Evolutionary conservation across 2,797 vertebrate genomes (phyloP).

Genomic region (Eulemur mongoz): DNA sequence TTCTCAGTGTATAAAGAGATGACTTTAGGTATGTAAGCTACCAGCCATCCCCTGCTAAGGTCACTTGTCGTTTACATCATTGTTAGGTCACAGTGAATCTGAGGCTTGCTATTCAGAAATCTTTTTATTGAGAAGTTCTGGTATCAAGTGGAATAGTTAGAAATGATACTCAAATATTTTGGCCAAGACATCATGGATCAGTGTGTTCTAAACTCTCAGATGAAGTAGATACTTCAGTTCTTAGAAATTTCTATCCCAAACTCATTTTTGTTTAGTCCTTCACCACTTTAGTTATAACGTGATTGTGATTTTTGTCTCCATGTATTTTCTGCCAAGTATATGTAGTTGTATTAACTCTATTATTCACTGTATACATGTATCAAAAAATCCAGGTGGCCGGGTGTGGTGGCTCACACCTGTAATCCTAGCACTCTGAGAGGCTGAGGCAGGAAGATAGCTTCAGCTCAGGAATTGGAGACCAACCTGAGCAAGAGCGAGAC

Average conservation of each 20-base stretch:
- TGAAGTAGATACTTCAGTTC: neutral
- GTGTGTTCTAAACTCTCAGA: neutral
- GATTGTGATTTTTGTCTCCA: neutral
- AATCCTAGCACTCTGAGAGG: too few species aligned
- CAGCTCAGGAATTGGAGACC: too few species aligned
- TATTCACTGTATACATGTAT: neutral
- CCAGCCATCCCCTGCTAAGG: too few species aligned
- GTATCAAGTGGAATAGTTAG: neutral
- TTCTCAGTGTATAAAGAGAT: neutral
- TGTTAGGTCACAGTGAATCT: neutral
- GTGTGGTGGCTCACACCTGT: too few species aligned
- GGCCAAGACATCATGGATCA: neutral
- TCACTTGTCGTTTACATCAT: neutral
- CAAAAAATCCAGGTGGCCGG: neutral
- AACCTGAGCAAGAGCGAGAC: too few species aligned
- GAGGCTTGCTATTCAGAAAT: neutral
- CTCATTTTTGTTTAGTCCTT: conserved; percentile 15
- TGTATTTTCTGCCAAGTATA: neutral
- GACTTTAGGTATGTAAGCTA: neutral
- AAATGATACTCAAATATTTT: neutral
- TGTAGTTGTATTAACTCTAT: conserved; percentile 1
- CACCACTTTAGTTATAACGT: neutral
- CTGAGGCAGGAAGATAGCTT: too few species aligned
- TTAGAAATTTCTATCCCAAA: neutral
- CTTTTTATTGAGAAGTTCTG: conserved; percentile 7